Conservation (phyloP, 2,113 vertebrate species). For the Lagopus leucura region DNA sequence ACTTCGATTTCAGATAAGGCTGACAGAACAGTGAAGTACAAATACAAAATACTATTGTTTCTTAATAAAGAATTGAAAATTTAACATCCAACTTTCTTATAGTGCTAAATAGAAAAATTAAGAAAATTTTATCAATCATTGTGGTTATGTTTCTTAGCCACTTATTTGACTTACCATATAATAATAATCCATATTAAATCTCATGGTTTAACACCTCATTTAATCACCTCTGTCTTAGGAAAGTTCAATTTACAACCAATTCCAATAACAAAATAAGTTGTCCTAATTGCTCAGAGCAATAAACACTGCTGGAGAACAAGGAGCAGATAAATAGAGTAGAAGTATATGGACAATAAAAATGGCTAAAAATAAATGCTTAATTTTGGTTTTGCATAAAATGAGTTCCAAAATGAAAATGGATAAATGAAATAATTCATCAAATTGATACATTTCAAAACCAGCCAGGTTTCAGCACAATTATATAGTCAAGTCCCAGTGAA, state of each 20-base stretch:
- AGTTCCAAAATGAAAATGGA: not conserved
- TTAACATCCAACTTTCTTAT: not conserved
- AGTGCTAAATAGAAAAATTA: not conserved
- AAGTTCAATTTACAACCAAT: not conserved
- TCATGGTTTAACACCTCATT: not conserved
- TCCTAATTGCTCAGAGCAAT: not conserved
- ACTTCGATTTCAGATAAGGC: not conserved
- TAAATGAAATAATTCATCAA: not conserved
- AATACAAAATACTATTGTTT: not conserved
- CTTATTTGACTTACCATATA: not conserved
- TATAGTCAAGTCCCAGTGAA: not conserved
- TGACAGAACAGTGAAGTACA: not conserved
- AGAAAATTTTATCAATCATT: not conserved
- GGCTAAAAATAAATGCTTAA: not conserved
- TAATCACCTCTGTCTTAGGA: not conserved
- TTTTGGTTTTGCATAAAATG: not conserved
- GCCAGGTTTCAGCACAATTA: not conserved
- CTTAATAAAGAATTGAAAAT: not conserved
- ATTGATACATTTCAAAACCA: not conserved
- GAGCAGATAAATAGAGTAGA: not conserved
- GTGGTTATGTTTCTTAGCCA: not conserved
- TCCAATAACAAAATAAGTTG: not conserved
- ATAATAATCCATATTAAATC: not conserved
- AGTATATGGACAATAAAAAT: not conserved
- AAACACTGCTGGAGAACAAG: not conserved